Conservation (phyloP, 2,113 vertebrate species). For the Calyptommatus sinebrachiatus region DNA sequence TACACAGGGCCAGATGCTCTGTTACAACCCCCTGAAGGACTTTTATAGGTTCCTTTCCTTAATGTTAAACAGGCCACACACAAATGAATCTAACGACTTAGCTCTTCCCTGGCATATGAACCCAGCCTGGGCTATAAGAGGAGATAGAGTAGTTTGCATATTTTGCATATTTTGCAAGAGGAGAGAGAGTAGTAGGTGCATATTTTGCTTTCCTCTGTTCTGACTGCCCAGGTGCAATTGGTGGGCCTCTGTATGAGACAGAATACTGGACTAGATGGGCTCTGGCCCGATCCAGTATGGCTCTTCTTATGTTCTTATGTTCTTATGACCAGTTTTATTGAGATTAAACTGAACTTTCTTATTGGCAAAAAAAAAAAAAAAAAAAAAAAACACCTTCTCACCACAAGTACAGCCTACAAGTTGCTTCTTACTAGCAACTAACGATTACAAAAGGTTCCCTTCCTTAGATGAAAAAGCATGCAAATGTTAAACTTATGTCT, state of each 20-base stretch:
- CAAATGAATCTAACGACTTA: neutral
- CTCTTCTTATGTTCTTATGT: too few relatives aligned
- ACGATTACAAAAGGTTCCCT: neutral
- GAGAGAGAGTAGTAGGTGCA: too few relatives aligned
- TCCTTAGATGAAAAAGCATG: neutral
- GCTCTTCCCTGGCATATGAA: neutral
- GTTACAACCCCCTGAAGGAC: slow-evolving; percentile 27
- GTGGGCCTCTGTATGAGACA: too few relatives aligned
- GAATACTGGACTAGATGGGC: too few relatives aligned
- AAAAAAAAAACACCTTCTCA: neutral
- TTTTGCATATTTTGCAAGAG: too few relatives aligned
- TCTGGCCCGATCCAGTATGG: too few relatives aligned
- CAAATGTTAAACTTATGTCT: too few relatives aligned
- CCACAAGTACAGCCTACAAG: neutral
- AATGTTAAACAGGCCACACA: slow-evolving; percentile 26
- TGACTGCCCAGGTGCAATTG: too few relatives aligned
- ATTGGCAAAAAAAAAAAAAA: neutral
- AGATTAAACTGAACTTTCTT: neutral
- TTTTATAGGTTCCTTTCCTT: slow-evolving; percentile 20
- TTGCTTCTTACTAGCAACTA: neutral
- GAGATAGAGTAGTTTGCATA: too few relatives aligned
- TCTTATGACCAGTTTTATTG: too few relatives aligned
- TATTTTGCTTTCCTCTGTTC: too few relatives aligned
- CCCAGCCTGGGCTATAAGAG: neutral
- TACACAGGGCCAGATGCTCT: slow-evolving; percentile 8